Evolutionary conservation across 2,113 vertebrate genomes (phyloP), one percentile per base, ranked within the genome.

Genomic region (Uria lomvia): DNA sequence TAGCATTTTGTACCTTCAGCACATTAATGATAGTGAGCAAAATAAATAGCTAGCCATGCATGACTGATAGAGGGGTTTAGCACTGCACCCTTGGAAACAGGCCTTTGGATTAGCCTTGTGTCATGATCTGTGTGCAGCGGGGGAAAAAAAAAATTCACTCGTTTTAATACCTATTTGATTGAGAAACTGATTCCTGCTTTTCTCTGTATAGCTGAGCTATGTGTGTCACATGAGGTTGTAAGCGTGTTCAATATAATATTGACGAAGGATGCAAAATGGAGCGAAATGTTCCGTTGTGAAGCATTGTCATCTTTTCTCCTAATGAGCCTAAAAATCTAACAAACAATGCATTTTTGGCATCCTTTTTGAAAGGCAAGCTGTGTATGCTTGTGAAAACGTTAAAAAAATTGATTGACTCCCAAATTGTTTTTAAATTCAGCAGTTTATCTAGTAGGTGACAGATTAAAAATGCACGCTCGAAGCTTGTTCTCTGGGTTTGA

Each of bases 341-440:
- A 98, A 98, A 98, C 98, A 98, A 98, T 98, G 98, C 98, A 96
- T 98, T 98, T 98, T 98, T 98, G 98, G 98, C 98, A 98, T 98
- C 92, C 94, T 98, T 97, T 98, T 97, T 98, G 97, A 98, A 98
- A 98, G 97, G 97, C 97, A 98, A 97, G 97, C 97, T 98, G 97
- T 97, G 97, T 98, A 92, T 96, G 96, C 97, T 97, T 98, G 97
- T 98, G 98, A 98, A 97, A 98, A 98, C 76, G 97, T 97, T 98
- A 97, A 97, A 98, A 94, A 98, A 98, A 98, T 98, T 98, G 98
- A 99, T 98, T 98, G 98, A 98, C 98, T 98, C 98, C 96, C 97
- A 98, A 98, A 98, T 98, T 98, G 98, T 98, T 98, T 98, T 98
- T 98, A 98, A 98, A 98, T 99, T 98, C 98, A 98, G 98, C 98